These are phyloP conservation scores for Pluvialis apricaria DNA, from an alignment of 2,113 vertebrate species.

Conservation along the genomic window DNA sequence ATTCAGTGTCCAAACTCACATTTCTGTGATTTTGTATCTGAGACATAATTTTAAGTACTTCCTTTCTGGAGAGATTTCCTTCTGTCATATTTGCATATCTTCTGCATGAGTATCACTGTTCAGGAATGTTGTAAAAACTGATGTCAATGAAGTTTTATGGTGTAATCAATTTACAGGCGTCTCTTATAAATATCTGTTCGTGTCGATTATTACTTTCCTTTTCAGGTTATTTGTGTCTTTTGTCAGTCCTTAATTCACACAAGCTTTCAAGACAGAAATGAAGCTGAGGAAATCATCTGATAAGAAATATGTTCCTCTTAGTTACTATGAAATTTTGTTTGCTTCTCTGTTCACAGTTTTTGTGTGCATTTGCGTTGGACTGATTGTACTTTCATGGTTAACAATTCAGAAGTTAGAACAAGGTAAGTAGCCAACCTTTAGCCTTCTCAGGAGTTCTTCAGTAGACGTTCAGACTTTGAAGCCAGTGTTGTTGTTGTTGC, in stretches of 20 bases:
- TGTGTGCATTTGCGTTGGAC: slow-evolving; percentile 48
- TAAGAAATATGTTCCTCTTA: neutral
- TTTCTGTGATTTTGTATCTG: neutral
- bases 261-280: slow-evolving; percentile 44
- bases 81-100: neutral
- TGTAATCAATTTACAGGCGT: neutral
- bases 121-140: neutral
- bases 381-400: slow-evolving; percentile 72
- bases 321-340: slow-evolving; percentile 58
- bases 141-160: slow-evolving; percentile 10
- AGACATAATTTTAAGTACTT: neutral
- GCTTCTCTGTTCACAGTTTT: slow-evolving; percentile 35
- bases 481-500: neutral
- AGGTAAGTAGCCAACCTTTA: slow-evolving; percentile 46
- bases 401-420: neutral
- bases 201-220: neutral
- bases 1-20: slow-evolving; percentile 5
- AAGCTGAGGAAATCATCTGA: neutral
- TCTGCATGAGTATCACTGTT: neutral
- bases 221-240: neutral
- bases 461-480: neutral
- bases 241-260: neutral
- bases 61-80: neutral
- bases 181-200: slow-evolving; percentile 1
- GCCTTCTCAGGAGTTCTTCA: neutral